Evolutionary conservation across 1,140 invertebrate genomes (phyloP).

Genomic region (Apocrypta bakeri): DNA sequence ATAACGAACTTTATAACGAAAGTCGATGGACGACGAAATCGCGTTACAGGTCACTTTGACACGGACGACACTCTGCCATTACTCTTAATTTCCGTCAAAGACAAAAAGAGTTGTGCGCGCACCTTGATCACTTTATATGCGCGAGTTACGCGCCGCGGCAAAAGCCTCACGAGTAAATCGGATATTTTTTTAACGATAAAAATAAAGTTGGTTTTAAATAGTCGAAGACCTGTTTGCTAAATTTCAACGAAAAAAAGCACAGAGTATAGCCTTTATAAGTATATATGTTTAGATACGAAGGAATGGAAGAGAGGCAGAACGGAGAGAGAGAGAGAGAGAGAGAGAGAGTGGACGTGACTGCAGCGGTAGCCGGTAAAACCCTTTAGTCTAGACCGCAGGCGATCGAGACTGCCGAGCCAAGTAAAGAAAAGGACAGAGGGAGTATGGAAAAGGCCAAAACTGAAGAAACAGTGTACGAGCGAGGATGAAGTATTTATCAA

Average conservation of each 20-base stretch:
- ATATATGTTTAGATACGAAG: not conserved
- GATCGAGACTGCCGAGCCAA: constrained; percentile 26
- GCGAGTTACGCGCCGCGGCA: not conserved
- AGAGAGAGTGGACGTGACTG: not conserved
- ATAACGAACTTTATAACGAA: constrained; percentile 23
- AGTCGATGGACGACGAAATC: constrained; percentile 25
- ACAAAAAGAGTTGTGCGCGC: not conserved
- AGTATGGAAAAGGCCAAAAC: constrained; percentile 48
- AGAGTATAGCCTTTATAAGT: not conserved
- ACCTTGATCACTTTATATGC: not conserved
- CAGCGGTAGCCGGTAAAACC: constrained; percentile 47
- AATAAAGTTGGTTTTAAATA: not conserved
- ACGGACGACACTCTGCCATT: constrained; percentile 17
- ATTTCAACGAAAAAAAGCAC: not conserved
- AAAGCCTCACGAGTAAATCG: not conserved
- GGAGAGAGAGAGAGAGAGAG: not conserved
- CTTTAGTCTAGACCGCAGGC: constrained; percentile 68
- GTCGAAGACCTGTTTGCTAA: not conserved
- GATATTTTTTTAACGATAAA: not conserved
- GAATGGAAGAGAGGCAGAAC: not conserved
- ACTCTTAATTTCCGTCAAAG: constrained; percentile 43
- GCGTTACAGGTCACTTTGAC: constrained; percentile 44
- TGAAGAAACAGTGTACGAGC: constrained; percentile 32
- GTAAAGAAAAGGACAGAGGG: not conserved
- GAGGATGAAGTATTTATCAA: constrained; percentile 35